Conservation (phyloP, 2,888 invertebrate genomes). For the Cenopis cana region DNA sequence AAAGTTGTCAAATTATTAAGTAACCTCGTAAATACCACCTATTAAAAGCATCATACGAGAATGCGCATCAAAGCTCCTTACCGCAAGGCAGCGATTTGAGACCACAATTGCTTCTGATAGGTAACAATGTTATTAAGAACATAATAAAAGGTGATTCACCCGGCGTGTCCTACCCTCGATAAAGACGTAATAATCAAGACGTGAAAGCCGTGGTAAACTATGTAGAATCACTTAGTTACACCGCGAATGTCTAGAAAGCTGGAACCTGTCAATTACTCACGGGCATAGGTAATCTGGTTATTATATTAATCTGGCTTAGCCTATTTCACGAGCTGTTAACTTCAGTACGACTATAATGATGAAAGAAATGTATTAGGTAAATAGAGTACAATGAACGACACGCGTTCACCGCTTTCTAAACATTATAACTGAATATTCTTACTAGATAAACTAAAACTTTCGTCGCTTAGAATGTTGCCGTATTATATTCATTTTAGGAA, state of each 20-base stretch:
- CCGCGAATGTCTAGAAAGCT: conserved; percentile 37
- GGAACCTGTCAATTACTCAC: conserved; percentile 21
- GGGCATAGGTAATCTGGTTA: conserved; percentile 22
- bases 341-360: conserved; percentile 29
- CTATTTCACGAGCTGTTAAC: conserved; percentile 38
- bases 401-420: conserved; percentile 25
- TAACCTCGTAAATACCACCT: not conserved
- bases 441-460: too few relatives aligned
- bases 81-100: not conserved
- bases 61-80: not conserved
- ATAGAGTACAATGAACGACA: conserved; percentile 8
- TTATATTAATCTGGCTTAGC: conserved; percentile 19
- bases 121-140: not conserved
- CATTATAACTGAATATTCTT: conserved; percentile 1
- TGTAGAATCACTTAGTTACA: conserved; percentile 34
- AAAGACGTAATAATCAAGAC: conserved; percentile 12
- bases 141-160: not conserved
- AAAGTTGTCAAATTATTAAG: not conserved
- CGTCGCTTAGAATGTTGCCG: too few relatives aligned
- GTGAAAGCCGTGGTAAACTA: conserved; percentile 25
- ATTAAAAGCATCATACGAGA: not conserved
- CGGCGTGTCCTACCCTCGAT: conserved; percentile 5
- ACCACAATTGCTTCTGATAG: not conserved
- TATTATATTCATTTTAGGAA: too few relatives aligned
- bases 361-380: conserved; percentile 23